These are phyloP conservation scores for Thunnus albacares DNA, from an alignment of 2,797 vertebrate species.

Conservation along the genomic window DNA sequence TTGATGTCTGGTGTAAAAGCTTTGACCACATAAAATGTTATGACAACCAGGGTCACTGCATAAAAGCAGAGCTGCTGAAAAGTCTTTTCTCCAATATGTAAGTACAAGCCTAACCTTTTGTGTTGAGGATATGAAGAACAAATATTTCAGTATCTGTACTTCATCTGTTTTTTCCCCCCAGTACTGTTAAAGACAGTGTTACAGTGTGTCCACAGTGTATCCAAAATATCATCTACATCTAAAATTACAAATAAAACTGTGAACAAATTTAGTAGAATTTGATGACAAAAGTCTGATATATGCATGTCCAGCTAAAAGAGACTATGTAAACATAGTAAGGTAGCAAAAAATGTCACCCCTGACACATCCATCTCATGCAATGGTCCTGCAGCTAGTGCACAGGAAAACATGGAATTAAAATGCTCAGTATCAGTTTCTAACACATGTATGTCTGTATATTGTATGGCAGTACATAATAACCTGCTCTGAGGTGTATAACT, in stretches of 20 bases:
- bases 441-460: background rate
- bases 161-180: background rate
- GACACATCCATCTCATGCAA: background rate
- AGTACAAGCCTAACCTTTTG: conserved; percentile 4
- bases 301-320: background rate
- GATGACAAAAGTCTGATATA: no score
- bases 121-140: background rate
- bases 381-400: background rate
- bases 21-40: conserved; percentile 37
- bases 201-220: no score
- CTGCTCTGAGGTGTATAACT: conserved; percentile 34
- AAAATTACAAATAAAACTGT: background rate
- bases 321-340: no score
- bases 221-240: no score
- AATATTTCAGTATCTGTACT: background rate
- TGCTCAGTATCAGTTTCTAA: background rate
- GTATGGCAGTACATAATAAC: background rate
- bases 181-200: background rate
- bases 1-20: conserved; percentile 34
- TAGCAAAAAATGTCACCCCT: background rate
- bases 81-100: background rate
- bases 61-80: conserved; percentile 2
- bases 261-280: no score
- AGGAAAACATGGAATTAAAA: conserved; percentile 4
- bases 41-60: conserved; percentile 20